Evolutionary conservation across 2,797 vertebrate species (phyloP).

Genomic region (Apogon hyalosoma): DNA sequence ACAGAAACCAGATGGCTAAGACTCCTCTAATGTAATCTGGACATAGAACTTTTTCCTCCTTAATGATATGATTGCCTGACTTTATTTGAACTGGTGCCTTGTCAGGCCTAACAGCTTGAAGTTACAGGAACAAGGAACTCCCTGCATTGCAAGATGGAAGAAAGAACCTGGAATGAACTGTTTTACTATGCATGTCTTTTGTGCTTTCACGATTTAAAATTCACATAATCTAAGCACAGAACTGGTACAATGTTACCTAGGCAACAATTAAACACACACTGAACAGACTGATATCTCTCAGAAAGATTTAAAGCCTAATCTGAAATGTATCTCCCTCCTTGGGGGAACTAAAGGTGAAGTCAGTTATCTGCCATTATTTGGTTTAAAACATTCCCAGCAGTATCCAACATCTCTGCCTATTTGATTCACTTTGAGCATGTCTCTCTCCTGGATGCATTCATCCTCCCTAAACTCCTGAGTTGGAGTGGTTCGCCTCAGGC

Average conservation of each 20-base stretch:
- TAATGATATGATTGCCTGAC: slow-evolving; percentile 85
- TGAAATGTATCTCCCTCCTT: slow-evolving; percentile 71
- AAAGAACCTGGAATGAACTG: slow-evolving; percentile 46
- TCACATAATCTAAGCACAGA: slow-evolving; percentile 40
- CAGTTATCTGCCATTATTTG: slow-evolving; percentile 83
- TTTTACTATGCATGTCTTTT: slow-evolving; percentile 53
- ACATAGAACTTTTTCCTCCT: slow-evolving; percentile 84
- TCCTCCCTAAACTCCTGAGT: slow-evolving; percentile 85
- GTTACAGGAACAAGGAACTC: slow-evolving; percentile 56
- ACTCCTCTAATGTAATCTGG: slow-evolving; percentile 86
- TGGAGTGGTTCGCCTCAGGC: slow-evolving; percentile 86
- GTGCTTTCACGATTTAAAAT: slow-evolving; percentile 49
- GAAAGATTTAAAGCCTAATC: slow-evolving; percentile 70
- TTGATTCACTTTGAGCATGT: slow-evolving; percentile 83
- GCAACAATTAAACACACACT: slow-evolving; percentile 73
- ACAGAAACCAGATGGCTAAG: slow-evolving; percentile 76
- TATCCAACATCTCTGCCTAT: slow-evolving; percentile 81
- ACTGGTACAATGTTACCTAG: slow-evolving; percentile 40
- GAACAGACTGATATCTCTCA: slow-evolving; percentile 53
- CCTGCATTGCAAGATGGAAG: slow-evolving; percentile 32
- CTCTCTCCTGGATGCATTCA: slow-evolving; percentile 84
- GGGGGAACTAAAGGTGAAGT: slow-evolving; percentile 77
- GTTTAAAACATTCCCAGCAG: slow-evolving; percentile 83
- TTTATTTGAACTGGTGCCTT: slow-evolving; percentile 77
- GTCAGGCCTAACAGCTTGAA: slow-evolving; percentile 79